Evolutionary conservation across 2,888 invertebrate genomes (phyloP).

Genomic region (Phengaris alcon): DNA sequence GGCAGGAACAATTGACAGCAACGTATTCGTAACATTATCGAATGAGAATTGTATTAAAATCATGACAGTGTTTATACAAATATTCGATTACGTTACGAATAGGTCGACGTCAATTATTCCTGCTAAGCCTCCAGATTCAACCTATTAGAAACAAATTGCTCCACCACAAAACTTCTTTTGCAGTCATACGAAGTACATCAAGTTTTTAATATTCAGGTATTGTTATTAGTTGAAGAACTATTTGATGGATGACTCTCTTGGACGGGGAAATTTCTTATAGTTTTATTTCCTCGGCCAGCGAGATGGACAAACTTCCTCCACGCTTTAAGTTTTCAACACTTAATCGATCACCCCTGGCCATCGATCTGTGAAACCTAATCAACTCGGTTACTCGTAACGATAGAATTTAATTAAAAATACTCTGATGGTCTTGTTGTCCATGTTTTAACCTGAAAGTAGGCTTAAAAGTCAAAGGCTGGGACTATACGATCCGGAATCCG

Average conservation of each 20-base stretch:
- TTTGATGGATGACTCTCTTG: constrained; percentile 66
- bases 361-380: constrained; percentile 54
- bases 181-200: not conserved
- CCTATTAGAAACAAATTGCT: not conserved
- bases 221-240: constrained; percentile 45
- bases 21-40: too few relatives aligned
- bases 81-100: too few relatives aligned
- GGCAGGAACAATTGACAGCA: too few relatives aligned
- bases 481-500: too few relatives aligned
- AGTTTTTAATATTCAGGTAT: constrained; percentile 32
- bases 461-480: too few relatives aligned
- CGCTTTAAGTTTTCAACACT: constrained; percentile 60
- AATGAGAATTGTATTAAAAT: too few relatives aligned
- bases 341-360: constrained; percentile 67
- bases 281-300: constrained; percentile 63
- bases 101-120: too few relatives aligned
- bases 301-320: constrained; percentile 59
- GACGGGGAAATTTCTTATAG: constrained; percentile 52
- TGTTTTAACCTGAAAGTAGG: too few relatives aligned
- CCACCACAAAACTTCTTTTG: not conserved
- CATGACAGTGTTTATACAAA: too few relatives aligned
- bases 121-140: not conserved
- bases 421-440: not conserved
- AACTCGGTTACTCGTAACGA: constrained; percentile 31
- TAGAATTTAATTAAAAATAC: constrained; percentile 1